Percentiles rank a stretch among this genome's conserved stretches.
phyloP scores from a whole-genome alignment of 2,113 vertebrate genomes.

The Clinocottus analis region DNA sequence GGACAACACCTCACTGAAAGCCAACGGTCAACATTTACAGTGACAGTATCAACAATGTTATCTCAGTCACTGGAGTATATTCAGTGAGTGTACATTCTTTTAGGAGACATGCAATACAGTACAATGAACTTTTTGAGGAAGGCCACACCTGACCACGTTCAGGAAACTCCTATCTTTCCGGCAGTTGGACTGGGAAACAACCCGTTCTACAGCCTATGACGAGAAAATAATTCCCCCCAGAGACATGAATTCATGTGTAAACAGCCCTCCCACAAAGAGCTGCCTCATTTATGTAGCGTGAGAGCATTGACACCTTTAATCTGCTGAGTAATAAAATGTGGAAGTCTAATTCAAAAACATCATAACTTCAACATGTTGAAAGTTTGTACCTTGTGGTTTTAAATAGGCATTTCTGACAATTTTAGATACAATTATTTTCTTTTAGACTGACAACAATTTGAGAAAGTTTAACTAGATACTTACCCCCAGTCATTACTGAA shows the following conservation, averaged over 20 bases:
- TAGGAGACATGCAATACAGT: slow-evolving; percentile 26
- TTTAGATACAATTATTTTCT: not conserved
- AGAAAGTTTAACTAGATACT: slow-evolving; percentile 28
- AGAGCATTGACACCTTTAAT: not conserved
- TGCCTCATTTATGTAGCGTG: not conserved
- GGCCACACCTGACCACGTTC: slow-evolving; percentile 74
- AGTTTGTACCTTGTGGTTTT: not conserved
- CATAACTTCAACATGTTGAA: slow-evolving; percentile 6
- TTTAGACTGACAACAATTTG: not conserved
- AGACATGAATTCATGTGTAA: slow-evolving; percentile 19
- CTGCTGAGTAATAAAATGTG: slow-evolving; percentile 5
- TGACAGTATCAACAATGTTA: slow-evolving; percentile 38
- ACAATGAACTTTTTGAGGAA: slow-evolving; percentile 60
- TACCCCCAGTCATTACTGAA: slow-evolving; percentile 48
- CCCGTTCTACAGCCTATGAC: slow-evolving; percentile 60
- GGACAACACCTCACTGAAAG: slow-evolving; percentile 29
- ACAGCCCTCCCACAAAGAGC: not conserved
- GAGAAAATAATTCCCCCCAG: slow-evolving; percentile 33
- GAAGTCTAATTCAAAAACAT: not conserved
- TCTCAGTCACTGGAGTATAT: slow-evolving; percentile 35
- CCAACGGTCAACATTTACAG: slow-evolving; percentile 46
- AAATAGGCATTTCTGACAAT: not conserved
- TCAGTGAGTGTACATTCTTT: slow-evolving; percentile 37
- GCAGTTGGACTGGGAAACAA: slow-evolving; percentile 65
- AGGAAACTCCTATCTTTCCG: slow-evolving; percentile 72